These are phyloP conservation scores for Aphis gossypii DNA, from an alignment of 1,140 invertebrate genomes.

Conservation along the genomic window DNA sequence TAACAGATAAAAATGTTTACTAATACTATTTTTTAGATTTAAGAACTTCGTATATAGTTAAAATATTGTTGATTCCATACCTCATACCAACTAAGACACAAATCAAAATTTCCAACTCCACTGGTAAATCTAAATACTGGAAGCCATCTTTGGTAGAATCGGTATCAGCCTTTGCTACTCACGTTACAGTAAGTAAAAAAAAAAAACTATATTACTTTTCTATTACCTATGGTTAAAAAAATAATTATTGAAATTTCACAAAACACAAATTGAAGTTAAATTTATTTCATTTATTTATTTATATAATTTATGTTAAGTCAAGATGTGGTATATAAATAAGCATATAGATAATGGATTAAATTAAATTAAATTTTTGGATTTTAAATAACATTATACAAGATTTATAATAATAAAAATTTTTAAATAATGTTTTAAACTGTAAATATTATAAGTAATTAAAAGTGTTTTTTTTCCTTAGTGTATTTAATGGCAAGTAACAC, in stretches of 20 bases:
- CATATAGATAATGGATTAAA: no score
- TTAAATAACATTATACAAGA: neutral
- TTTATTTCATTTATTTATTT: no score
- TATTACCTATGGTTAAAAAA: no score
- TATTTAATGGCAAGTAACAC: no score
- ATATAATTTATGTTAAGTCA: no score
- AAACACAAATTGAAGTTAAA: neutral
- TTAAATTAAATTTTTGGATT: no score
- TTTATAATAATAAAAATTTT: neutral
- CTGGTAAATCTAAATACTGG: neutral
- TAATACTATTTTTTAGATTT: neutral
- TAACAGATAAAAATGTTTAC: neutral
- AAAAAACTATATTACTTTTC: neutral
- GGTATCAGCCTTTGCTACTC: neutral
- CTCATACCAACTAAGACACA: neutral
- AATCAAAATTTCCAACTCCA: neutral
- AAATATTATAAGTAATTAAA: neutral
- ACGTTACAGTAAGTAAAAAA: neutral
- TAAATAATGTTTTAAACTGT: neutral
- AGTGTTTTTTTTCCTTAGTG: neutral
- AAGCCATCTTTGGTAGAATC: neutral
- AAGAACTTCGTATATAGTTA: neutral
- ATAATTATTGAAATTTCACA: no score
- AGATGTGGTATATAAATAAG: no score
- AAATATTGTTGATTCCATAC: neutral